These are phyloP conservation scores for Aromia moschata DNA, from an alignment of 2,888 invertebrate species.

Conservation along the genomic window DNA sequence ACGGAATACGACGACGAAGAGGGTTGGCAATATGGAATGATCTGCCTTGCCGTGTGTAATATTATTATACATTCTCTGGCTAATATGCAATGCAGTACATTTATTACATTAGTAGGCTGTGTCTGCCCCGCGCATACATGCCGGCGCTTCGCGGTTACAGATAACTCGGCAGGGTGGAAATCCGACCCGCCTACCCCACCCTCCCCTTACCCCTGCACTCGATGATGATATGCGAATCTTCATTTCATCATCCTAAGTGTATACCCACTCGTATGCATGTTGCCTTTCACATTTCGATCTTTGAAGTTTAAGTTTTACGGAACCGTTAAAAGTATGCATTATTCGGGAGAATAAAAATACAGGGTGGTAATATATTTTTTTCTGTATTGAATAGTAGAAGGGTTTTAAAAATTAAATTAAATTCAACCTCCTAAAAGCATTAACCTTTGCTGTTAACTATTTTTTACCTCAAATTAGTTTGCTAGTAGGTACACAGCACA, in stretches of 20 bases:
- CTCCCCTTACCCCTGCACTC: slow-evolving; percentile 29
- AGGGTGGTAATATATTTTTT: too few species aligned
- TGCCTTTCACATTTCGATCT: slow-evolving; percentile 22
- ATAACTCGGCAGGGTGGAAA: slow-evolving; percentile 46
- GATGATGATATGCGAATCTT: slow-evolving; percentile 42
- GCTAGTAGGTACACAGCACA: too few species aligned
- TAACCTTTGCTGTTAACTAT: too few species aligned
- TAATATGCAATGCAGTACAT: slow-evolving; percentile 59
- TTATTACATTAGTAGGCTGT: slow-evolving; percentile 57
- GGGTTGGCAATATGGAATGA: slow-evolving; percentile 36
- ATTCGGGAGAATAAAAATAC: slow-evolving; percentile 6
- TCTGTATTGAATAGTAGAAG: too few species aligned
- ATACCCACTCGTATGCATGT: slow-evolving; percentile 20
- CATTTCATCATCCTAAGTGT: slow-evolving; percentile 38
- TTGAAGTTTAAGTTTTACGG: slow-evolving; percentile 24
- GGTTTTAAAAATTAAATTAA: too few species aligned
- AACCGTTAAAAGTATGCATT: slow-evolving; percentile 14
- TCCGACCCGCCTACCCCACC: slow-evolving; percentile 26
- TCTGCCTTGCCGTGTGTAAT: slow-evolving; percentile 38
- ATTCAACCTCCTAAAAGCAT: too few species aligned
- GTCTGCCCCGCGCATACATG: slow-evolving; percentile 50
- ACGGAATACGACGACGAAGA: slow-evolving; percentile 26
- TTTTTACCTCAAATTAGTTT: too few species aligned
- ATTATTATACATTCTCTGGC: slow-evolving; percentile 50
- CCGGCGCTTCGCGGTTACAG: slow-evolving; percentile 47